Percentiles rank a stretch among this genome's conserved stretches.
These are phyloP conservation scores for Clostera curtula DNA, from an alignment of 2,888 invertebrate species.

Conservation along the genomic window DNA sequence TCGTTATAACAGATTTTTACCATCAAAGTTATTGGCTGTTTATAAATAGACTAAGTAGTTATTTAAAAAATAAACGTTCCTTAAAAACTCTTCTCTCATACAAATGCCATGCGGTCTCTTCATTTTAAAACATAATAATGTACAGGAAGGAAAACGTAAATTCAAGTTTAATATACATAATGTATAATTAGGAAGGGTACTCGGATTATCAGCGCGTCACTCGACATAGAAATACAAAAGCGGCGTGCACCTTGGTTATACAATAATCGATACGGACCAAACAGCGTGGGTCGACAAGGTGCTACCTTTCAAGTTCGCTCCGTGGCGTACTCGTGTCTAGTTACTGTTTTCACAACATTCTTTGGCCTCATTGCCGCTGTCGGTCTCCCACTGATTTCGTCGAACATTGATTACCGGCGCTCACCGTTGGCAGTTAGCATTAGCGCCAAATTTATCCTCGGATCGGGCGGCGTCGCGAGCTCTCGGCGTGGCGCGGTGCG, in stretches of 20 bases:
- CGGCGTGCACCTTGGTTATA: conserved; percentile 21
- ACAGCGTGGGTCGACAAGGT: conserved; percentile 4
- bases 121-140: too few species aligned
- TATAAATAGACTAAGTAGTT: too few species aligned
- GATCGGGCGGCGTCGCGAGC: conserved; percentile 49
- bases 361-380: conserved; percentile 32
- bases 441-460: conserved; percentile 72
- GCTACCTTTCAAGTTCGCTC: conserved; percentile 9
- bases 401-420: conserved; percentile 68
- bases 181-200: too few species aligned
- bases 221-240: conserved; percentile 10
- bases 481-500: conserved; percentile 36
- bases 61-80: too few species aligned
- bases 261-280: conserved; percentile 23
- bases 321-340: conserved; percentile 11
- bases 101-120: too few species aligned
- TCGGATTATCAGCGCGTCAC: neutral
- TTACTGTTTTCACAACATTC: conserved; percentile 34
- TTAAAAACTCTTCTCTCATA: too few species aligned
- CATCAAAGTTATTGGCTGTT: too few species aligned
- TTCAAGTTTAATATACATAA: too few species aligned
- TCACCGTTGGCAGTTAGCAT: conserved; percentile 60
- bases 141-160: too few species aligned
- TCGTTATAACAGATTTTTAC: too few species aligned
- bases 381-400: conserved; percentile 58